Evolutionary conservation across 2,113 vertebrate genomes (phyloP).

Genomic region (Ahaetulla prasina): DNA sequence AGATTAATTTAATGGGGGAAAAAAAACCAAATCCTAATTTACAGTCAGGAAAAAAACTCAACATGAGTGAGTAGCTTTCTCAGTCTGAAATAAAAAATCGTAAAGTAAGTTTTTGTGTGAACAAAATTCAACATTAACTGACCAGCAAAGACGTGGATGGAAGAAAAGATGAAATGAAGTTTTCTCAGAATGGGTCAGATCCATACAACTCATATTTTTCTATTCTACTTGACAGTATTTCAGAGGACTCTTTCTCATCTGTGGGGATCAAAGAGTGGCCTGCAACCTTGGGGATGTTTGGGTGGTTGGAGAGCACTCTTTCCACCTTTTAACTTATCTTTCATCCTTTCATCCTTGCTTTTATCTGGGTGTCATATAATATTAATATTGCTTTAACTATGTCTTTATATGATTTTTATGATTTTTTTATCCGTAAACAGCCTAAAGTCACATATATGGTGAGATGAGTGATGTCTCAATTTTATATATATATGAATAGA

Average conservation of each 20-base stretch:
- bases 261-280: neutral
- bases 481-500: too few species aligned
- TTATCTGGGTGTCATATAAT: neutral
- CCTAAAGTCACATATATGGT: neutral
- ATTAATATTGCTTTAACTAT: neutral
- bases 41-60: neutral
- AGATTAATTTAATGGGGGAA: neutral
- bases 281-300: neutral
- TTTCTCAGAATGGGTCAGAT: neutral
- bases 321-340: neutral
- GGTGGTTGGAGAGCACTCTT: neutral
- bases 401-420: neutral
- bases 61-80: neutral
- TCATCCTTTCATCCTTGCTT: neutral
- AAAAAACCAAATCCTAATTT: neutral
- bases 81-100: neutral
- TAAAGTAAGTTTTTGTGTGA: neutral
- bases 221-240: neutral
- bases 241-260: neutral
- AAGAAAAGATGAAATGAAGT: neutral
- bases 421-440: neutral
- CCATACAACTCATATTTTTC: neutral
- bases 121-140: neutral
- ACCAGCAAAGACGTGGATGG: neutral
- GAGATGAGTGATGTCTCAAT: neutral